A percentile compares a stretch with the other conserved stretches of the same genome.
These are phyloP conservation scores for Euzophera pinguis DNA, from an alignment of 2,888 invertebrate genomes.

Conservation along the genomic window DNA sequence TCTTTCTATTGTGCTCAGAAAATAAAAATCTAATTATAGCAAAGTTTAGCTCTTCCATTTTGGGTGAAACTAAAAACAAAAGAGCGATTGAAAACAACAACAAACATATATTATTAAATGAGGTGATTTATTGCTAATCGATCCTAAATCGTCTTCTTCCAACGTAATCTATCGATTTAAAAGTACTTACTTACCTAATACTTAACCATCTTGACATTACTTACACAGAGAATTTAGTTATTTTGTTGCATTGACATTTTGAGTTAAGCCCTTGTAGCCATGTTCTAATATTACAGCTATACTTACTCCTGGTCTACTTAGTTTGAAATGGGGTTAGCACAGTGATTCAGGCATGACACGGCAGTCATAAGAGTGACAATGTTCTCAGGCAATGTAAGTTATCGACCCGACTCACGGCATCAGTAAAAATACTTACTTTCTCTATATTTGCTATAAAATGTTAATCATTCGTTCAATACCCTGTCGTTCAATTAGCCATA, in stretches of 20 bases:
- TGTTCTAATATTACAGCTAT: not conserved
- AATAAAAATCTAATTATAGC: no score
- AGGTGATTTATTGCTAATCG: no score
- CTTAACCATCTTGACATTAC: no score
- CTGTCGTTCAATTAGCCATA: not conserved
- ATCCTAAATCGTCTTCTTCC: no score
- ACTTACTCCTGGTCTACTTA: slow-evolving; percentile 19
- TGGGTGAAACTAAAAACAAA: no score
- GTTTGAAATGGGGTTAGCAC: slow-evolving; percentile 33
- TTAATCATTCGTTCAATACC: not conserved
- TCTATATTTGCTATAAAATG: slow-evolving; percentile 36
- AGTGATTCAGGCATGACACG: slow-evolving; percentile 32
- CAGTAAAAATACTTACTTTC: slow-evolving; percentile 40
- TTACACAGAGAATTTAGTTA: no score
- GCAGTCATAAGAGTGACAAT: slow-evolving; percentile 40
- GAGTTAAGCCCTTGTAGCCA: not conserved
- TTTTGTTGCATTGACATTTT: not conserved
- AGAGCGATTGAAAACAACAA: no score
- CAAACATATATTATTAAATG: no score
- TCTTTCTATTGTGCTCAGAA: no score
- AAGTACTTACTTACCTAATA: no score
- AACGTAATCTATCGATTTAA: no score
- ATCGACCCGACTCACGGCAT: slow-evolving; percentile 42
- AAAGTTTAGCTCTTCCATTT: no score
- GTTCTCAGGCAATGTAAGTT: slow-evolving; percentile 50